These are phyloP conservation scores for Naja naja DNA, from an alignment of 2,113 vertebrate species.

Conservation along the genomic window DNA sequence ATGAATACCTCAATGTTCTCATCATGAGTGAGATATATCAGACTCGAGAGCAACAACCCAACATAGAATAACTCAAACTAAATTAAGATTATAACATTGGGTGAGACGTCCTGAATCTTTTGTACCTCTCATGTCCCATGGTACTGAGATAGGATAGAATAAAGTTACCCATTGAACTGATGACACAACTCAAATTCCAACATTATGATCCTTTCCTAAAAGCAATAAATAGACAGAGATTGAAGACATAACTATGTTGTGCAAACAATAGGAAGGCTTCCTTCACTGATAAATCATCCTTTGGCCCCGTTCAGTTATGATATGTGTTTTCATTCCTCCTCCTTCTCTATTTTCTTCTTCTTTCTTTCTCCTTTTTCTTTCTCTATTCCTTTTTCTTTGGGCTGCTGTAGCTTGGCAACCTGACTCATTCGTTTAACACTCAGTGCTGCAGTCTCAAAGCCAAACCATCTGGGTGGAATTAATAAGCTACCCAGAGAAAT, in stretches of 20 bases:
- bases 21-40: not conserved
- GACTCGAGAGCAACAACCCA: not conserved
- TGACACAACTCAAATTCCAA: not conserved
- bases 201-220: not conserved
- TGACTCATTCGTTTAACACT: conserved; percentile 78
- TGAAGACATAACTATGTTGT: not conserved
- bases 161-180: too few relatives aligned
- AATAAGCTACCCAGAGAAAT: conserved; percentile 79
- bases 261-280: conserved; percentile 67
- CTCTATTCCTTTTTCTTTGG: not conserved
- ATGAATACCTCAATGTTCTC: not conserved
- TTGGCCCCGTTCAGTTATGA: conserved; percentile 74
- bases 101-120: not conserved
- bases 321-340: conserved; percentile 42
- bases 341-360: not conserved
- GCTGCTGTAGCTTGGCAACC: conserved; percentile 80
- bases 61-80: not conserved
- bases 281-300: conserved; percentile 66
- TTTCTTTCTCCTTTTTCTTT: not conserved
- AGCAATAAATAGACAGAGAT: too few relatives aligned
- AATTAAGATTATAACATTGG: not conserved
- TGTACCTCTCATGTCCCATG: not conserved
- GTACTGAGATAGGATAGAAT: not conserved
- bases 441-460: conserved; percentile 73
- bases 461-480: conserved; percentile 80